Evolutionary conservation across 2,888 invertebrate genomes (phyloP).

Genomic region (Lissocephala sabroskyi): DNA sequence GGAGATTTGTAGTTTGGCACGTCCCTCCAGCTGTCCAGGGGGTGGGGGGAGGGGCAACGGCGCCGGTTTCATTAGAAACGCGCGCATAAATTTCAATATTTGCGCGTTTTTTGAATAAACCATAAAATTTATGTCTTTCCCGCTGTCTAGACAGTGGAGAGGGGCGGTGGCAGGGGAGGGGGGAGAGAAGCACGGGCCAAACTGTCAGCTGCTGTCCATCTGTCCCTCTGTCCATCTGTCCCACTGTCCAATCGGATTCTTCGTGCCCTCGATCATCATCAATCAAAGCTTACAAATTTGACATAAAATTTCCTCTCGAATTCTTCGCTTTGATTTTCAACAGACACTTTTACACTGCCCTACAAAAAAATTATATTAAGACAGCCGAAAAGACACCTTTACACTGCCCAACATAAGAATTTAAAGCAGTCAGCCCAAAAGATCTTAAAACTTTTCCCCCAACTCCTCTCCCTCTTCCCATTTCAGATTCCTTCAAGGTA

Average conservation of each 20-base stretch:
- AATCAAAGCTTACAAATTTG: slow-evolving; percentile 57
- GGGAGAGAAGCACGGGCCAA: not conserved
- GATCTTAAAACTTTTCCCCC: too few relatives aligned
- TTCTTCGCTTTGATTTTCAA: too few relatives aligned
- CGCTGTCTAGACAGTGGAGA: not conserved
- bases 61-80: slow-evolving; percentile 27
- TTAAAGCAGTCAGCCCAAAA: not conserved
- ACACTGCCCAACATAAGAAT: not conserved
- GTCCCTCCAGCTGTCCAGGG: too few relatives aligned
- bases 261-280: slow-evolving; percentile 32
- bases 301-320: too few relatives aligned
- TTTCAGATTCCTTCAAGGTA: slow-evolving; percentile 19
- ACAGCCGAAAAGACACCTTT: not conserved
- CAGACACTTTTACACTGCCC: too few relatives aligned
- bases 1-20: too few relatives aligned
- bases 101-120: slow-evolving; percentile 40
- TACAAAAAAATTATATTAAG: not conserved
- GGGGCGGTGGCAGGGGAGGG: too few relatives aligned
- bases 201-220: too few relatives aligned
- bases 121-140: slow-evolving; percentile 45
- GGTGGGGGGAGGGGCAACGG: too few relatives aligned
- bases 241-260: not conserved
- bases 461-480: not conserved
- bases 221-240: too few relatives aligned
- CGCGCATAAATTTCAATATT: slow-evolving; percentile 60